Percentiles rank a stretch among this genome's conserved stretches.
Conservation (phyloP, 2,113 vertebrate species). For the Microcebus tavaratra region DNA sequence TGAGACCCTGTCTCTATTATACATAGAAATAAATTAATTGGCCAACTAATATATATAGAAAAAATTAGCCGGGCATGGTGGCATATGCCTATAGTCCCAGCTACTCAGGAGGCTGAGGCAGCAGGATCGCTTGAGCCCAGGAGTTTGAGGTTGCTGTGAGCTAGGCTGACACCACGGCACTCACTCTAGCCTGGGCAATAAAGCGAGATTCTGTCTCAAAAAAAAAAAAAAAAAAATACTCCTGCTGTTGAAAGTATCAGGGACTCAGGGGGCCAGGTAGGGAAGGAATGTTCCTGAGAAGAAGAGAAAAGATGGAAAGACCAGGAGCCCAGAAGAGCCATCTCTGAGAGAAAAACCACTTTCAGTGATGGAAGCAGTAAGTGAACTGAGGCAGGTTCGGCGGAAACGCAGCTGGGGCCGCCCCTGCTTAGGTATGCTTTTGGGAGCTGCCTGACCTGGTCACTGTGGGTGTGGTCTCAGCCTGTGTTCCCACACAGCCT, state of each 20-base stretch:
- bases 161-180: no score
- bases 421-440: no score
- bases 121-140: no score
- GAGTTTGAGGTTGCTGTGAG: no score
- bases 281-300: neutral
- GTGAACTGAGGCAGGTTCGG: neutral
- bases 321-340: neutral
- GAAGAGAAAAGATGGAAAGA: neutral
- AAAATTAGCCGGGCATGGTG: no score
- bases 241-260: neutral
- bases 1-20: no score
- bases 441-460: neutral
- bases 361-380: neutral
- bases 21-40: no score
- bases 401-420: neutral
- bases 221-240: neutral
- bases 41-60: no score
- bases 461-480: rapidly evolving
- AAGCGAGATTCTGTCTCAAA: no score
- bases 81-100: no score
- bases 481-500: neutral
- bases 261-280: neutral
- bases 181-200: no score
- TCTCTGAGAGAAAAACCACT: neutral
- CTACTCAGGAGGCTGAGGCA: no score